Evolutionary conservation across 2,113 vertebrate species (phyloP).

Genomic region (Phyllostomus discolor): DNA sequence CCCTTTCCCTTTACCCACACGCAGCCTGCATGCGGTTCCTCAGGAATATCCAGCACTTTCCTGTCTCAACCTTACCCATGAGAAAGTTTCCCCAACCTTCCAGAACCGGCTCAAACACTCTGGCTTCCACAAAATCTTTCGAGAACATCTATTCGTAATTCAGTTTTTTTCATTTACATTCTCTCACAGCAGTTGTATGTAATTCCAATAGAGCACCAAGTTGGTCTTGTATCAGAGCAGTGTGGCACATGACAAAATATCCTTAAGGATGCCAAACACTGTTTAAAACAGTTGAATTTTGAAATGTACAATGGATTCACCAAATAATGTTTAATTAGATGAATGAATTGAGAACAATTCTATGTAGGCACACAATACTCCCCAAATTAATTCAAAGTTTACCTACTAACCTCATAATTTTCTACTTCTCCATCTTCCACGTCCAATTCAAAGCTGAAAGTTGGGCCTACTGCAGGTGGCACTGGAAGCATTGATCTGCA

Average conservation of each 20-base stretch:
- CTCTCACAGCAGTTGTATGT: not conserved
- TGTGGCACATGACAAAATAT: not conserved
- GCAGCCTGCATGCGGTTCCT: not conserved
- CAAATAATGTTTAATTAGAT: not conserved
- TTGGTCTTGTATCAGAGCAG: not conserved
- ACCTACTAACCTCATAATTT: conserved; percentile 94
- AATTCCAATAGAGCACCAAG: not conserved
- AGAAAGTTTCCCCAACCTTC: not conserved
- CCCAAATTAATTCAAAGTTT: conserved; percentile 48
- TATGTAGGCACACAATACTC: not conserved
- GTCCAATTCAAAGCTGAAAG: conserved; percentile 96
- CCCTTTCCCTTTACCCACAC: not conserved
- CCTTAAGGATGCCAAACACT: not conserved
- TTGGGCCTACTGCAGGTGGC: conserved; percentile 92
- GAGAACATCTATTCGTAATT: not conserved
- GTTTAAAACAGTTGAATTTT: not conserved
- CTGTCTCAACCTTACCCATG: not conserved
- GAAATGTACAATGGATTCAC: not conserved
- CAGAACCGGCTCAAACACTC: not conserved
- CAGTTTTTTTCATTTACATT: not conserved
- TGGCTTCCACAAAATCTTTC: not conserved
- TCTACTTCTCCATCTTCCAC: conserved; percentile 98
- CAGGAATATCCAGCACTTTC: not conserved
- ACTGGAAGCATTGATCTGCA: conserved; percentile 96
- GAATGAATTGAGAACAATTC: not conserved